Evolutionary conservation across 2,797 vertebrate species (phyloP), one percentile per base, ranked within the genome.

Genomic region (Sebastes taczanowskii): DNA sequence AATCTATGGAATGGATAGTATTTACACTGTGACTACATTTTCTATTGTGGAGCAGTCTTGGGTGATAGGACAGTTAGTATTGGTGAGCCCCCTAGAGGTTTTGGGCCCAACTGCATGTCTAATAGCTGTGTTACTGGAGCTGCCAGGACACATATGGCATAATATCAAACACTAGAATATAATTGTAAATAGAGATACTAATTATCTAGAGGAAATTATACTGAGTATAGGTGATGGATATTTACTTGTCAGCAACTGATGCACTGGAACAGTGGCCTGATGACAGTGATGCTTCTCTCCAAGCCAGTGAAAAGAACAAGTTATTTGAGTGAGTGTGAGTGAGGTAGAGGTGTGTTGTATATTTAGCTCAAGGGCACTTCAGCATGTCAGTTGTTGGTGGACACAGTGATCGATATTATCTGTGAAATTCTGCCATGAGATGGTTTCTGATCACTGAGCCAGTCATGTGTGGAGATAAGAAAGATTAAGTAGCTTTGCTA

Each of bases 81-180:
- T 34, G 38, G 56, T 78, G 82, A 82, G 82, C 67, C 83, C 81
- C 60, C 80, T 84, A 70, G 60, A 80, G 83, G 77, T 35, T 49
- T n/a, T 14, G 9, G 49, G 7, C n/a, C 9, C 6, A 80, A 61
- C 29, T 89, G 70, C 70, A 86, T 18, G 10, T 67, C 25, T 38
- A 11, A 38, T 2, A 34, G 35, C 34, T 42, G 25, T 65, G 25
- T 25, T 69, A 22, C 53, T 67, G n/a, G 2, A n/a, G 46, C 7
- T 52, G 49, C 63, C 20, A 63, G 32, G 11, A 68, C 35, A 27
- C 29, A 27, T 38, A 22, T 65, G 10, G 34, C 52, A 42, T 20
- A 3, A 42, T 5, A 29, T 63, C 7, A 49, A 52, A 49, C 16
- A 64, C 6, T 42, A 42, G 3, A 13, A 25, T 46, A 22, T 11